Conservation (phyloP, 2,888 invertebrate genomes). For the Parnassius apollo region DNA sequence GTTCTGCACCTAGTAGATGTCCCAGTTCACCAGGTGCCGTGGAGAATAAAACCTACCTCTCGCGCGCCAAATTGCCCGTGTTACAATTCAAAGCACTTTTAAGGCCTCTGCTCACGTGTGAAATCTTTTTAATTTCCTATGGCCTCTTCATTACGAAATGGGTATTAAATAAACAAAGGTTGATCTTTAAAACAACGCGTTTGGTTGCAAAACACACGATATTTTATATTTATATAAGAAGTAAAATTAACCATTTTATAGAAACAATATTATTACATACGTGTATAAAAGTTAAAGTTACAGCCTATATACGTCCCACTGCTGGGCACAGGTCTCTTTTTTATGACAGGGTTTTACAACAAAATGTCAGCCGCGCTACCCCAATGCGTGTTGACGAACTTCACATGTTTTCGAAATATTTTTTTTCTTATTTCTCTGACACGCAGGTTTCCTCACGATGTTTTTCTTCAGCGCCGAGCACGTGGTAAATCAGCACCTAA, state of each 20-base stretch:
- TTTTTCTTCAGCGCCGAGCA: too few relatives aligned
- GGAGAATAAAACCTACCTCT: constrained; percentile 65
- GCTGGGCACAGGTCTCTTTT: too few relatives aligned
- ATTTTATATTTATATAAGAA: neutral
- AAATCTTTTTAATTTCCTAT: constrained; percentile 69
- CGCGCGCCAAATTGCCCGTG: constrained; percentile 74
- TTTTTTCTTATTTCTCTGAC: too few relatives aligned
- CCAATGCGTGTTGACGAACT: too few relatives aligned
- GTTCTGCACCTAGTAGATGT: constrained; percentile 46
- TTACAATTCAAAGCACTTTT: constrained; percentile 69
- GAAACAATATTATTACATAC: too few relatives aligned
- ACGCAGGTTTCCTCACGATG: too few relatives aligned
- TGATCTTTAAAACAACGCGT: neutral
- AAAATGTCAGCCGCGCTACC: too few relatives aligned
- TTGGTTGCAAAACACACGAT: neutral
- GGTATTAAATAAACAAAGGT: constrained; percentile 27
- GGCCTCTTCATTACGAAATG: constrained; percentile 47
- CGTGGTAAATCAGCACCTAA: too few relatives aligned
- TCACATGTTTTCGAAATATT: too few relatives aligned
- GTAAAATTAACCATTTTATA: neutral
- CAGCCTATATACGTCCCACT: too few relatives aligned
- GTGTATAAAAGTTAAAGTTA: too few relatives aligned
- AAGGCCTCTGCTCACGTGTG: constrained; percentile 67
- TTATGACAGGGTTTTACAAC: too few relatives aligned
- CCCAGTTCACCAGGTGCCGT: constrained; percentile 66